A percentile compares a stretch with the other conserved stretches of the same genome.
These are phyloP conservation scores for Coccyzus lansbergi DNA, from an alignment of 2,797 vertebrate species.

Conservation along the genomic window DNA sequence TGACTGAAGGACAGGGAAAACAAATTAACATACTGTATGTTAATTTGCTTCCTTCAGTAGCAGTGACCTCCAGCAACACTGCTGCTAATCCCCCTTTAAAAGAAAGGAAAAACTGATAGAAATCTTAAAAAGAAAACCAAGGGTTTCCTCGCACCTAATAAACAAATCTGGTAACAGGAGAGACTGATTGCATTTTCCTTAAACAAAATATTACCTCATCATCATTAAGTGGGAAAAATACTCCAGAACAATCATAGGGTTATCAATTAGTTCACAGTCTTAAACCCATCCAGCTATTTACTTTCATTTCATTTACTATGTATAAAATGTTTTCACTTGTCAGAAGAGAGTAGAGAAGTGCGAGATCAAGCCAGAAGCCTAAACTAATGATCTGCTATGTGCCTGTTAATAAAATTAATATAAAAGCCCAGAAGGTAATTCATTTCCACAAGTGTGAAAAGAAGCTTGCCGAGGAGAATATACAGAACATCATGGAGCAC, in stretches of 20 bases:
- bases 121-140: not conserved
- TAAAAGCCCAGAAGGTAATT: not conserved
- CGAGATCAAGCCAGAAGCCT: not conserved
- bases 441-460: not conserved
- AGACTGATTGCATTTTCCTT: conserved; percentile 13
- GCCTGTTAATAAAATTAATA: not conserved
- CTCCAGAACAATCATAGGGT: not conserved
- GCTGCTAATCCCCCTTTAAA: not conserved
- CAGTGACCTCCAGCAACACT: not conserved
- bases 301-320: not conserved
- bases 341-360: not conserved
- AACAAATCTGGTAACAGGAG: not conserved
- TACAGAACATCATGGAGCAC: fast-evolving
- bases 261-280: conserved; percentile 2
- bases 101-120: not conserved
- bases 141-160: not conserved
- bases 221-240: not conserved
- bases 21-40: conserved; percentile 35
- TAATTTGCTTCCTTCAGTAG: conserved; percentile 20
- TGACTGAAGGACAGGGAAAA: conserved; percentile 33
- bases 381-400: not conserved
- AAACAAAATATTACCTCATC: conserved; percentile 29
- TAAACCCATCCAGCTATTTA: not conserved
- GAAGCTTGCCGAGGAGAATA: not conserved
- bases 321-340: not conserved